Conservation (phyloP, 2,113 vertebrate species). For the Ia io region DNA sequence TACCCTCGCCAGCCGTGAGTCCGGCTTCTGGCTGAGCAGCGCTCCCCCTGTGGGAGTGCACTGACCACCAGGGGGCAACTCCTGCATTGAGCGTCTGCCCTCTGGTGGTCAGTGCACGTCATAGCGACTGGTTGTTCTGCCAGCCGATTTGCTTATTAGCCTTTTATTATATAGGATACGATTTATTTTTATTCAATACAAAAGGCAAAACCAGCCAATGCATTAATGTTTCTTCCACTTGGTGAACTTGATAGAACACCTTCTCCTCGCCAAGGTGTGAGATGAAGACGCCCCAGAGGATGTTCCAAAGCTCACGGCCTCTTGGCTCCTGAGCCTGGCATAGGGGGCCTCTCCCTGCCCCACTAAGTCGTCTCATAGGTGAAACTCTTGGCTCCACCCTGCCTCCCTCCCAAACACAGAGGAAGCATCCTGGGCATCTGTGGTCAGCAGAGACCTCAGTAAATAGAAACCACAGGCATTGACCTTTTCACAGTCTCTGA, state of each 20-base stretch:
- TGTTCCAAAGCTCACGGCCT: too few species aligned
- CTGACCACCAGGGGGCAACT: too few species aligned
- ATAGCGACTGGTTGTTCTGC: too few species aligned
- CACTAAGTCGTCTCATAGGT: not conserved
- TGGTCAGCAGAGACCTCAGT: not conserved
- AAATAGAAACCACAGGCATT: rapidly evolving
- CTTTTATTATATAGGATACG: too few species aligned
- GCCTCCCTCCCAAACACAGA: not conserved
- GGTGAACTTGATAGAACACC: not conserved
- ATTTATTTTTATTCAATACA: constrained; percentile 26
- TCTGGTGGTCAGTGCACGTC: too few species aligned
- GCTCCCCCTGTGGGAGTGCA: too few species aligned
- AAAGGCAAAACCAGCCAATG: rapidly evolving
- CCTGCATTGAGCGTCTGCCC: too few species aligned
- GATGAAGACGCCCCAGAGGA: not conserved
- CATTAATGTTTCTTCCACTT: not conserved
- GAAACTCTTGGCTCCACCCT: not conserved
- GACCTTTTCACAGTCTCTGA: rapidly evolving
- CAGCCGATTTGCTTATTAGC: too few species aligned
- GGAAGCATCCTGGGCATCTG: not conserved
- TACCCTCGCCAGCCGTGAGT: too few species aligned
- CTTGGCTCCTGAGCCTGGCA: not conserved
- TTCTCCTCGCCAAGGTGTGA: not conserved
- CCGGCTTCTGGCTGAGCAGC: too few species aligned
- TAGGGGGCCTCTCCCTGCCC: not conserved